Evolutionary conservation across 2,797 vertebrate species (phyloP).

Genomic region (Sebastes vulpes): DNA sequence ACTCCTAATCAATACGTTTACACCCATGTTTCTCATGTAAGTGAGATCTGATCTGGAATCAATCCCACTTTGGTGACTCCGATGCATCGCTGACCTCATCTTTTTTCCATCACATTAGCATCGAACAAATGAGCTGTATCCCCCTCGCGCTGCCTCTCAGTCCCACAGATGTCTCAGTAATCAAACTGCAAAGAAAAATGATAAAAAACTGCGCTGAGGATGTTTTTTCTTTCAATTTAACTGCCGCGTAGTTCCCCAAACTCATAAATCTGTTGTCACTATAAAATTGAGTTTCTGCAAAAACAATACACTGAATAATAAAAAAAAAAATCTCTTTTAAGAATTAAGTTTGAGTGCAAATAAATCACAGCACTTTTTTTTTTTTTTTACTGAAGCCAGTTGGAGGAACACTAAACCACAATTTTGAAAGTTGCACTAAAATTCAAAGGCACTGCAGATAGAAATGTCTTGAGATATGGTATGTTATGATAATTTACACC

Average conservation of each 20-base stretch:
- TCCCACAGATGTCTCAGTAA: constrained; percentile 25
- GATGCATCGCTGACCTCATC: constrained; percentile 73
- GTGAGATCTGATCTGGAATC: constrained; percentile 82
- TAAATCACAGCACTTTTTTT: not conserved
- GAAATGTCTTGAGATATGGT: not conserved
- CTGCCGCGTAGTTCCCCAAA: constrained; percentile 1
- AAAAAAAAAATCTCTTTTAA: constrained; percentile 6
- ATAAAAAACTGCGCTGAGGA: constrained; percentile 9
- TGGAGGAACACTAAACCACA: constrained; percentile 3
- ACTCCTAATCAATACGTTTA: constrained; percentile 76
- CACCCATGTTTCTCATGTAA: constrained; percentile 80
- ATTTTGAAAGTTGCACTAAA: constrained; percentile 10
- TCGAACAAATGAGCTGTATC: constrained; percentile 66
- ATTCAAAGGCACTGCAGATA: constrained; percentile 5
- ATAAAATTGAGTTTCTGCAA: constrained; percentile 41
- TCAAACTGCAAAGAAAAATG: constrained; percentile 28
- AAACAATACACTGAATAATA: constrained; percentile 26
- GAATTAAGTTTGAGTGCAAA: constrained; percentile 28
- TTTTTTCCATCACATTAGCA: constrained; percentile 78
- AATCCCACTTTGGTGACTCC: constrained; percentile 70
- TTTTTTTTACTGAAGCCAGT: not conserved
- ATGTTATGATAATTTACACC: constrained; percentile 8
- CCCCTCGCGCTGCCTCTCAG: not conserved
- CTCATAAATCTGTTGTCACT: constrained; percentile 39
- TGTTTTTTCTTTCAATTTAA: constrained; percentile 34